Conservation (phyloP, 2,888 invertebrate genomes). For the Temnothorax unifasciatus region DNA sequence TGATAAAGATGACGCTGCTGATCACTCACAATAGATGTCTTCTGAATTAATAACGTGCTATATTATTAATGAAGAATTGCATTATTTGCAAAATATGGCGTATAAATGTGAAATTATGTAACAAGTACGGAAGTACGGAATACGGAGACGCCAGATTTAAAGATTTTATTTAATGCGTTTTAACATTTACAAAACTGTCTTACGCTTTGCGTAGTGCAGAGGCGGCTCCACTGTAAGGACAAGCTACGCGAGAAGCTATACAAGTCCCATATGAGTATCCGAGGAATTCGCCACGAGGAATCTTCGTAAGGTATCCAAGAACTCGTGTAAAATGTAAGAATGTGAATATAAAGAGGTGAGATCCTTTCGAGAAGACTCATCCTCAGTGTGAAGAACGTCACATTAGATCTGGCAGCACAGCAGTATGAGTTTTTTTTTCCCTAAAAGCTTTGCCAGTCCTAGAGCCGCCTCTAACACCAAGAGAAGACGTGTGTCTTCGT, state of each 20-base stretch:
- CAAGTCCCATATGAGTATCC: neutral
- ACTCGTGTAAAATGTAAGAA: constrained; percentile 34
- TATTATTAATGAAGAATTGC: constrained; percentile 26
- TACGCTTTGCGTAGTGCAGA: constrained; percentile 31
- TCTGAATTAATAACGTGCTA: constrained; percentile 34
- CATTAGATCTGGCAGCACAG: neutral
- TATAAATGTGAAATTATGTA: constrained; percentile 39
- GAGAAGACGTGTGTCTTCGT: constrained; percentile 22
- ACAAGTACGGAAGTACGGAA: constrained; percentile 27
- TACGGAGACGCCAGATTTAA: constrained; percentile 38
- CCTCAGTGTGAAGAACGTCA: constrained; percentile 15
- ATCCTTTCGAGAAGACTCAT: neutral
- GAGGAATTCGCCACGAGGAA: neutral
- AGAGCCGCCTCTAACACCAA: constrained; percentile 51
- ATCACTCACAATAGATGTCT: constrained; percentile 7
- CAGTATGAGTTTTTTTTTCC: neutral
- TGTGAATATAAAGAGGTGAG: constrained; percentile 19
- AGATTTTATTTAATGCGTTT: constrained; percentile 43
- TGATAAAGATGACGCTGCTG: constrained; percentile 33
- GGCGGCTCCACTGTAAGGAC: constrained; percentile 36
- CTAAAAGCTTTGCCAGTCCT: constrained; percentile 20
- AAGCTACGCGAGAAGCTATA: neutral
- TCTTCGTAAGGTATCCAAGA: constrained; percentile 34
- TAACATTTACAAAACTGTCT: constrained; percentile 54
- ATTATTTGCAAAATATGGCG: constrained; percentile 27